Percentiles rank a stretch among this genome's conserved stretches.
Evolutionary conservation across 2,888 invertebrate species (phyloP).

Genomic region (Exocentrus adspersus): DNA sequence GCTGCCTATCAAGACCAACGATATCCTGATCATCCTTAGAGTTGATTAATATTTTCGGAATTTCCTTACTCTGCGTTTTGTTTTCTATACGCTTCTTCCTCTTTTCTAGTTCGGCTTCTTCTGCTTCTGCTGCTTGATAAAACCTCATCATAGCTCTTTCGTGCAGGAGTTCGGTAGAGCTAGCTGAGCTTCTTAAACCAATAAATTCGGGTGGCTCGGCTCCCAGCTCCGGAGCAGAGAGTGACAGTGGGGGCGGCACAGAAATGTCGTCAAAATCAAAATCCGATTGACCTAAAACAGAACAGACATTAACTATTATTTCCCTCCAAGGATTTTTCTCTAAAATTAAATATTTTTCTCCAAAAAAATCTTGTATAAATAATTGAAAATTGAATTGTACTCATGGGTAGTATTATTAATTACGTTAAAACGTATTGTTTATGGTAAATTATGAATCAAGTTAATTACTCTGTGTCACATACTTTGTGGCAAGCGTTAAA

Average conservation of each 20-base stretch:
- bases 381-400: too few species aligned
- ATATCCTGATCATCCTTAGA: conserved; percentile 66
- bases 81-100: conserved; percentile 41
- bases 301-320: neutral
- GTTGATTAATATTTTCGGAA: conserved; percentile 65
- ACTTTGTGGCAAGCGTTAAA: too few species aligned
- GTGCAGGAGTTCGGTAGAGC: conserved; percentile 84
- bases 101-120: conserved; percentile 70
- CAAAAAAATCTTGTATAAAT: too few species aligned
- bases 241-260: conserved; percentile 81
- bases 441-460: too few species aligned
- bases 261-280: conserved; percentile 74
- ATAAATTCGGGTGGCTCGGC: conserved; percentile 68
- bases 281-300: conserved; percentile 47
- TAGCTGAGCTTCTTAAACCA: conserved; percentile 76
- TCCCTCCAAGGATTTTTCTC: too few species aligned
- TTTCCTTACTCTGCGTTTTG: conserved; percentile 46
- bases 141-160: conserved; percentile 85
- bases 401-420: too few species aligned
- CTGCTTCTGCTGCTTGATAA: conserved; percentile 79
- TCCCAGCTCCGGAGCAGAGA: conserved; percentile 84
- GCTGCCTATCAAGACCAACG: conserved; percentile 62
- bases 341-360: too few species aligned
- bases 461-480: too few species aligned
- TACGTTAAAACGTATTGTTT: too few species aligned